Conservation (phyloP, 2,113 vertebrate species). For the Diadophis punctatus region DNA sequence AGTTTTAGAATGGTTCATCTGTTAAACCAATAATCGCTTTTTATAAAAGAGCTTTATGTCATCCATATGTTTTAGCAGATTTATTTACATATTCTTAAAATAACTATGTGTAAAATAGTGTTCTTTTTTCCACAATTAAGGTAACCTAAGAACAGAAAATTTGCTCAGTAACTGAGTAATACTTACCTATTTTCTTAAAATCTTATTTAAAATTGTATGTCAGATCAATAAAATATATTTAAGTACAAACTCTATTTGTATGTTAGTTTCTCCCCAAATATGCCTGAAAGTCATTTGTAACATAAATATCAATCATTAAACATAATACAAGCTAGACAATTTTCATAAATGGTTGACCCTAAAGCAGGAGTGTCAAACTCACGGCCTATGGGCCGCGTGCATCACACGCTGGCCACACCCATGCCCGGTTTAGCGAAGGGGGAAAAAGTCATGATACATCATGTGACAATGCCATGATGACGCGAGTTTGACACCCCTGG, state of each 20-base stretch:
- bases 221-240: not conserved
- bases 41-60: conserved; percentile 30
- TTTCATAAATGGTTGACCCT: not conserved
- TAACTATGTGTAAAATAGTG: not conserved
- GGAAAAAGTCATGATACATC: too few relatives aligned
- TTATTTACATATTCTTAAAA: not conserved
- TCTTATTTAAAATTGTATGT: not conserved
- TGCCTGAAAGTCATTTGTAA: not conserved
- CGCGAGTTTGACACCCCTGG: too few relatives aligned
- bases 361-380: not conserved
- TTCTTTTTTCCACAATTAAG: not conserved
- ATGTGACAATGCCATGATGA: too few relatives aligned
- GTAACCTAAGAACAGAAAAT: not conserved
- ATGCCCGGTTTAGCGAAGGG: too few relatives aligned
- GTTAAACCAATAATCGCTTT: conserved; percentile 43
- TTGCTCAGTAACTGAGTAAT: not conserved
- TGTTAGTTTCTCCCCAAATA: not conserved
- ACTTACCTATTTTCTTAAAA: not conserved
- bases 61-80: conserved; percentile 15
- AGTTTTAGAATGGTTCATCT: conserved; percentile 22
- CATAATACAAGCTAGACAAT: not conserved
- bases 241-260: not conserved
- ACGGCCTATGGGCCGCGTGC: too few relatives aligned
- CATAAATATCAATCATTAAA: not conserved
- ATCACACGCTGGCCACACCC: too few relatives aligned